A percentile compares a stretch with the other conserved stretches of the same genome.
phyloP scores from a whole-genome alignment of 2,888 invertebrate genomes.

The Drosophila lacicola region DNA sequence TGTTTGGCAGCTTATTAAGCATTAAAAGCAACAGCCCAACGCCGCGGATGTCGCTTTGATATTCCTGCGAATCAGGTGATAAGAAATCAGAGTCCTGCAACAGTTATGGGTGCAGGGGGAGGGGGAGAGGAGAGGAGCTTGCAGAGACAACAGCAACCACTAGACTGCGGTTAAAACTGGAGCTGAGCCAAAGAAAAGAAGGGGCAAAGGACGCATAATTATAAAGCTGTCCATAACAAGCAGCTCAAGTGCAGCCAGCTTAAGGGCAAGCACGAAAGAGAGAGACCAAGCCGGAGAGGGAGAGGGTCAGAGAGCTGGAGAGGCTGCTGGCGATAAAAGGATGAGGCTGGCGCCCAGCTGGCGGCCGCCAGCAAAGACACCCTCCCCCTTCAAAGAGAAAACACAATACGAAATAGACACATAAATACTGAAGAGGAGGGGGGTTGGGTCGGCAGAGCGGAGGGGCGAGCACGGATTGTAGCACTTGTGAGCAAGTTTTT shows the following conservation, averaged over 20 bases:
- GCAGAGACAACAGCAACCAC: conserved; percentile 28
- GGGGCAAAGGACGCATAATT: conserved; percentile 51
- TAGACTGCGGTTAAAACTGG: conserved; percentile 38
- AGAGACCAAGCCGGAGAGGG: not conserved
- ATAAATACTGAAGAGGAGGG: conserved; percentile 4
- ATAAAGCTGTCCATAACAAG: conserved; percentile 58
- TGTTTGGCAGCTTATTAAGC: conserved; percentile 1
- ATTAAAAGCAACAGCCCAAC: conserved; percentile 11
- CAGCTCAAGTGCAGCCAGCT: conserved; percentile 58
- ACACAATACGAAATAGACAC: conserved; percentile 20
- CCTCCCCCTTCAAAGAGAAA: conserved; percentile 5
- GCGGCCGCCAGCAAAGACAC: conserved; percentile 62
- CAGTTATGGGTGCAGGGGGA: not conserved
- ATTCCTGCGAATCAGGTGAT: conserved; percentile 43
- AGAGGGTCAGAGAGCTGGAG: not conserved
- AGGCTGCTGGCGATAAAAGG: conserved; percentile 14
- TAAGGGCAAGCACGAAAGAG: not conserved
- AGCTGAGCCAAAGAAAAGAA: conserved; percentile 7
- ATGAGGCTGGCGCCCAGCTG: conserved; percentile 66
- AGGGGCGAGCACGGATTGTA: conserved; percentile 35
- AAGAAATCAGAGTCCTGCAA: conserved; percentile 33
- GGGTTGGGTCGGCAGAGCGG: not conserved
- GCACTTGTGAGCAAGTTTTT: conserved; percentile 48
- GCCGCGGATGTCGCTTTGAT: conserved; percentile 25
- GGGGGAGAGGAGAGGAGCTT: not conserved